These are phyloP conservation scores for Acipenser transmontanus DNA, from an alignment of 2,797 vertebrate species.

Conservation along the genomic window DNA sequence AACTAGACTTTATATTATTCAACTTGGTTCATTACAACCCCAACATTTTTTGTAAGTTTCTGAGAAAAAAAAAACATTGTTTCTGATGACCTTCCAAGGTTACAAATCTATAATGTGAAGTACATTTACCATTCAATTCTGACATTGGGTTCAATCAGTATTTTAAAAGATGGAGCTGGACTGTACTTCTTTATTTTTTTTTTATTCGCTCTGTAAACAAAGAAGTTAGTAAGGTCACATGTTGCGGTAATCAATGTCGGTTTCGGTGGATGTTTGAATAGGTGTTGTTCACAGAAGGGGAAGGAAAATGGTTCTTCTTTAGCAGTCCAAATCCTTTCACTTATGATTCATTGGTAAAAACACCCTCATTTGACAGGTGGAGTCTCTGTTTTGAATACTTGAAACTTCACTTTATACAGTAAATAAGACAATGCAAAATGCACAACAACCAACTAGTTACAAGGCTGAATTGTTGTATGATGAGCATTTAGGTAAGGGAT, in stretches of 20 bases:
- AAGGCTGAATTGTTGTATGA: no score
- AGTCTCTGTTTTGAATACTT: background rate
- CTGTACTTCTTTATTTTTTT: constrained; percentile 64
- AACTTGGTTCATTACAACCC: no score
- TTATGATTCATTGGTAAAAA: constrained; percentile 25
- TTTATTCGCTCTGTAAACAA: constrained; percentile 55
- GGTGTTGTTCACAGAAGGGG: constrained; percentile 51
- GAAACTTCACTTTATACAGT: background rate
- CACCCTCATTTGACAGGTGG: constrained; percentile 3
- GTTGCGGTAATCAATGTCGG: constrained; percentile 47
- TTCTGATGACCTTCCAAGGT: no score
- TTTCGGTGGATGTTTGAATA: constrained; percentile 58
- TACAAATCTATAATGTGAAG: no score
- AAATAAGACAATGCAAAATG: background rate
- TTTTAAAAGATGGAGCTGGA: no score
- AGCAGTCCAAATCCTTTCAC: constrained; percentile 46
- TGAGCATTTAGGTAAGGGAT: no score
- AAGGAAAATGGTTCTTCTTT: constrained; percentile 70
- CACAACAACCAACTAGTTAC: background rate
- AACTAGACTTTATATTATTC: no score
- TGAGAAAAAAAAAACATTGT: no score
- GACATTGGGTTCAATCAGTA: no score
- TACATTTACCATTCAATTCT: no score
- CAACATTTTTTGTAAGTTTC: no score
- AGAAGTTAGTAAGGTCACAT: constrained; percentile 55